A percentile compares a stretch with the other conserved stretches of the same genome.
These are phyloP conservation scores for Dryadula phaetusa DNA, from an alignment of 2,888 invertebrate species.

Conservation along the genomic window DNA sequence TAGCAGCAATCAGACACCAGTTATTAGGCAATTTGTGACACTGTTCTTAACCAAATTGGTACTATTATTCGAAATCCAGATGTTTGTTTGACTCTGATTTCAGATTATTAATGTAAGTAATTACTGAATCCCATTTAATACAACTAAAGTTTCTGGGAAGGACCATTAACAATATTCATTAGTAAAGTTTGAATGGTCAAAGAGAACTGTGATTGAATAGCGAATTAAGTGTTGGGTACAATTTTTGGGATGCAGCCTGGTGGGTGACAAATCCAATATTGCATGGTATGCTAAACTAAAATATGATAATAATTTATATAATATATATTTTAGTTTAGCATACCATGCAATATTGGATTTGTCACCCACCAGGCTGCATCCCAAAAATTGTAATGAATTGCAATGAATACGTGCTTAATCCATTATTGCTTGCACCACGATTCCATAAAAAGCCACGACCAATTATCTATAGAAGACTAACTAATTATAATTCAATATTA, in stretches of 20 bases:
- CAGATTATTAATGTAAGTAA: slow-evolving; percentile 10
- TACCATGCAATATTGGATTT: too few relatives aligned
- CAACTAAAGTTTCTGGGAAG: neutral
- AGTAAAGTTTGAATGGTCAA: neutral
- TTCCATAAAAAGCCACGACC: too few relatives aligned
- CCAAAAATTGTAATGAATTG: too few relatives aligned
- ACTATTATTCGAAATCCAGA: slow-evolving; percentile 18
- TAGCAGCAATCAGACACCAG: slow-evolving; percentile 21
- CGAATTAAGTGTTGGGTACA: neutral
- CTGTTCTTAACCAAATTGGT: slow-evolving; percentile 17
- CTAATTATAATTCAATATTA: too few relatives aligned
- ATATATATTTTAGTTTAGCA: too few relatives aligned
- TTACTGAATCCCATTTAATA: neutral
- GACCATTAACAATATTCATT: neutral
- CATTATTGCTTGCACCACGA: too few relatives aligned
- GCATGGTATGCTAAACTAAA: too few relatives aligned
- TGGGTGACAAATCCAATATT: too few relatives aligned
- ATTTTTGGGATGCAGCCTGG: neutral
- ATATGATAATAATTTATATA: too few relatives aligned
- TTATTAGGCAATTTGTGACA: slow-evolving; percentile 20
- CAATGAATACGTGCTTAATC: too few relatives aligned
- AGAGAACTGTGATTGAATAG: neutral
- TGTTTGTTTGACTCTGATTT: slow-evolving; percentile 16
- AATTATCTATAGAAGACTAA: too few relatives aligned
- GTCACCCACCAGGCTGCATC: too few relatives aligned